Evolutionary conservation across 2,113 vertebrate genomes (phyloP).

Genomic region (Pteruthius melanotis): DNA sequence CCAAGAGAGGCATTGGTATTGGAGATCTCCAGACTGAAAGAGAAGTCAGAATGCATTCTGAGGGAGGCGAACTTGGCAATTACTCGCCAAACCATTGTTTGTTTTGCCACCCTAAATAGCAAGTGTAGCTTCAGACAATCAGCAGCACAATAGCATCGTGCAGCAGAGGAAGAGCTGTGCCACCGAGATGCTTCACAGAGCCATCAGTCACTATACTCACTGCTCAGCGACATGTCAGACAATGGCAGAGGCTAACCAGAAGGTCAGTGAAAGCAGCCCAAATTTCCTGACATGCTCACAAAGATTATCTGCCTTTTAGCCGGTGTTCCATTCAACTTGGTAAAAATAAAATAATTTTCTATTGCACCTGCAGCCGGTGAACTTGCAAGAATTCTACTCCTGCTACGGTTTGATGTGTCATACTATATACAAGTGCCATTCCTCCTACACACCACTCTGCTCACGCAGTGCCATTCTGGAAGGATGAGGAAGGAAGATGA

Average conservation of each 20-base stretch:
- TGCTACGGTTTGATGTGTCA: neutral
- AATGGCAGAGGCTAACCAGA: neutral
- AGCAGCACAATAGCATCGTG: neutral
- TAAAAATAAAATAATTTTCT: neutral
- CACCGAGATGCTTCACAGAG: neutral
- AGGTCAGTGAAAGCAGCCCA: neutral
- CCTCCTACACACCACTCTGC: neutral
- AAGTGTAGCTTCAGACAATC: neutral
- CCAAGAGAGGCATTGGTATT: neutral
- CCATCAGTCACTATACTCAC: neutral
- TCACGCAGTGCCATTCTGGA: neutral
- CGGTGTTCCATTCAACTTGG: neutral
- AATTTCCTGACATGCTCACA: neutral
- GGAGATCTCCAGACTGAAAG: neutral
- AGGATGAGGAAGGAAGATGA: neutral
- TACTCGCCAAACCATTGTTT: neutral
- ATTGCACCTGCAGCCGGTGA: neutral
- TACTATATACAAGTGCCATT: neutral
- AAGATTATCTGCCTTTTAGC: neutral
- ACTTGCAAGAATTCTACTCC: neutral
- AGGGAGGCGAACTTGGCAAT: neutral
- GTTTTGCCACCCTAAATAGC: neutral
- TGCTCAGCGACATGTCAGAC: rapidly evolving
- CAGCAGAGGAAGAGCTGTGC: neutral
- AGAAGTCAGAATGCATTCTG: neutral